Evolutionary conservation across 2,797 vertebrate species (phyloP), one percentile per base, ranked within the genome.

Genomic region (Tachyglossus aculeatus): DNA sequence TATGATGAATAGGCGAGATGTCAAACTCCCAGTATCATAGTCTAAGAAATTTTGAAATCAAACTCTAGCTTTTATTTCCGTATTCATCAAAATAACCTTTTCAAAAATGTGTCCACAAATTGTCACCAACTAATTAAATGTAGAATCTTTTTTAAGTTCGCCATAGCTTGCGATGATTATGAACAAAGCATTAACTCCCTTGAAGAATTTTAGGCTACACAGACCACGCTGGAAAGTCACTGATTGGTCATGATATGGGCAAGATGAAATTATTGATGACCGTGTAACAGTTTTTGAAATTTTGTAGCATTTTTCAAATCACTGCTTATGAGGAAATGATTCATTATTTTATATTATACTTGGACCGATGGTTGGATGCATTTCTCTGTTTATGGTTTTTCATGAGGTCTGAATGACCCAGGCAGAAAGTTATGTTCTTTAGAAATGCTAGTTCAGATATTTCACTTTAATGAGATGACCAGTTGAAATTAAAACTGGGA

Each of bases 381-480:
- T 80, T 3, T 12, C 37, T 74, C 38, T 81, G 1, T 71, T 72
- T 66, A 63, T 61, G 36, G 24, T 29, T 75, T 85, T 77, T 67
- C 61, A 33, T 31, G 52, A 73, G 39, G 71, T 56, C 70, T 58
- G 39, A 76, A 40, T 57, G 77, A 40, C 61, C 48, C 61, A 24
- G 2, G 51, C 58, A 60, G 69, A 77, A 44, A 19, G 45, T 78
- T 56, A 40, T 55, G 27, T 68, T 84, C 45, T 67, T 79, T 63
- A 72, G 60, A 84, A 72, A 82, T 67, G 63, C 82, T 80, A 81
- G 48, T 71, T 69, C 60, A 22, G 68, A 57, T 75, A 87, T 88
- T 80, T 81, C 62, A 76, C 84, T 89, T 86, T 84, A 88, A 86
- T 87, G 76, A 78, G 40, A 43, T 79, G 74, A 66, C 78, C 75